phyloP scores from a whole-genome alignment of 1,140 invertebrate genomes.

The Coelopa frigida region DNA sequence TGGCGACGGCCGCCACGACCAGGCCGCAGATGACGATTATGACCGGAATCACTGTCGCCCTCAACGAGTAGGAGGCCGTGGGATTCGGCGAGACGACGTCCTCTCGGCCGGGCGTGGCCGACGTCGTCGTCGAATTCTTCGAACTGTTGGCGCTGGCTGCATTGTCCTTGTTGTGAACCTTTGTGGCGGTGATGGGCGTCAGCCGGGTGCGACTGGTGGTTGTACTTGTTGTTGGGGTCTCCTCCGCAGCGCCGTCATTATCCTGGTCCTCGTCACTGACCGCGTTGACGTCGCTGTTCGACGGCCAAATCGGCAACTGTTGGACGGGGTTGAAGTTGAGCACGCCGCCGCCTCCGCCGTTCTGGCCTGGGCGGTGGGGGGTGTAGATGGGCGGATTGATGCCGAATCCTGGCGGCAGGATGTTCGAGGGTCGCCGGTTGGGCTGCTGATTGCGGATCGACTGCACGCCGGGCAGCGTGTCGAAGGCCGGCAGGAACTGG shows the following conservation, averaged over 20 bases:
- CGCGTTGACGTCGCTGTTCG: neutral
- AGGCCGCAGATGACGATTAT: slow-evolving; percentile 49
- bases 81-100: slow-evolving; percentile 6
- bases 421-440: slow-evolving; percentile 18
- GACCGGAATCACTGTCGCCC: slow-evolving; percentile 51
- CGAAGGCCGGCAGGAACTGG: slow-evolving; percentile 29
- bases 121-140: slow-evolving; percentile 19
- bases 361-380: neutral
- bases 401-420: slow-evolving; percentile 14
- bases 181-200: slow-evolving; percentile 29
- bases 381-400: neutral
- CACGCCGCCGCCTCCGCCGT: neutral
- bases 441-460: slow-evolving; percentile 30
- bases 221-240: neutral
- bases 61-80: slow-evolving; percentile 22
- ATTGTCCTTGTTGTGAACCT: neutral
- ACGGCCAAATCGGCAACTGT: slow-evolving; percentile 3
- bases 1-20: slow-evolving; percentile 49
- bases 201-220: slow-evolving; percentile 28
- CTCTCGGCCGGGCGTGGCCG: slow-evolving; percentile 3
- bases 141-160: neutral
- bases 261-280: slow-evolving; percentile 1
- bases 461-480: slow-evolving; percentile 29
- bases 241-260: neutral
- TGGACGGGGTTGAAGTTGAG: slow-evolving; percentile 5